Evolutionary conservation across 2,113 vertebrate species (phyloP), one percentile per base, ranked within the genome.

Genomic region (Cairina moschata): DNA sequence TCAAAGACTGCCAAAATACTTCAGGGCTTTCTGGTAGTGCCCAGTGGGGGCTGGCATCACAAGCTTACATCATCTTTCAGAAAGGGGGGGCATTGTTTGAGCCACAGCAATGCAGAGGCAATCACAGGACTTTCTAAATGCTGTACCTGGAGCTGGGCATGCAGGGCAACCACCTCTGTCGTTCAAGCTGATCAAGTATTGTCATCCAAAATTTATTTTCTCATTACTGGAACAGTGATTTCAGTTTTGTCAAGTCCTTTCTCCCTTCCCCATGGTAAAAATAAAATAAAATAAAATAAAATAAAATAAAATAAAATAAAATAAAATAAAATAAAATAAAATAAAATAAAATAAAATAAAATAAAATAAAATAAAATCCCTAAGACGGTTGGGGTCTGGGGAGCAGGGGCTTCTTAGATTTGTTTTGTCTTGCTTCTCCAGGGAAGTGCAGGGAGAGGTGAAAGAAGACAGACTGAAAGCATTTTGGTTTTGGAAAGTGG

Each of bases 31-130:
- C 52, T 28, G 31, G 63, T 63, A 31, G 9, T 34, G 15, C 18
- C 11, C 0, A 0, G 15, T n/a, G 6, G 2, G 5, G 11, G 17
- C 36, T 25, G 31, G 23, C 56, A 54, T 73, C 40, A 94, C 22
- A 59, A 50, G 66, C 40, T 26, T 31, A 18, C 3, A 32, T 42
- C 23, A 7, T 32, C 73, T 88, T 29, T 55, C 31, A 8, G 23
- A 21, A 65, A 88, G 81, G 83, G 12, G 21, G 77, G n/a, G 11
- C 1, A 3, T 6, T 73, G 4, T 25, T 50, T 56, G 44, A 90
- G 60, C 55, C 63, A 31, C 36, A 94, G 14, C 16, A 65, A 52
- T 28, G 32, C 56, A 56, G 42, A 31, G 56, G 52, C 56, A 81
- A 42, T 42, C 11, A 1, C n/a, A 59, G 63, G 36, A 36, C 17